These are phyloP conservation scores for Genyomyrus donnyi DNA, from an alignment of 2,113 vertebrate species.

Conservation along the genomic window DNA sequence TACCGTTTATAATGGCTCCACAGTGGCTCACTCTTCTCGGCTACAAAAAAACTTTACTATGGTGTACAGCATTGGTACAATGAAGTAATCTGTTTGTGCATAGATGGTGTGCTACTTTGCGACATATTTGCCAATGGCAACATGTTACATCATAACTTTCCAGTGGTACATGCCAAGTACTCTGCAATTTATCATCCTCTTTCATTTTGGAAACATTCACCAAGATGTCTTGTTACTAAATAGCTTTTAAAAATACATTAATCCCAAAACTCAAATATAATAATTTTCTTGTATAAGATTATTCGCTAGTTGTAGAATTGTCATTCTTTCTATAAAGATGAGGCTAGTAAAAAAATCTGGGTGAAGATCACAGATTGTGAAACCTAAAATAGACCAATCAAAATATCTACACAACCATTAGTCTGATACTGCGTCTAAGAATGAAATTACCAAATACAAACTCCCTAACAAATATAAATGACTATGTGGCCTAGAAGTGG, in stretches of 20 bases:
- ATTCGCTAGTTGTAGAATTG: background rate
- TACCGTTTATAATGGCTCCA: background rate
- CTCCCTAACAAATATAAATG: background rate
- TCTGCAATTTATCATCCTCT: slow-evolving; percentile 8
- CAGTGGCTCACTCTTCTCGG: background rate
- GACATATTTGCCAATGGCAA: background rate
- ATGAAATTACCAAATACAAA: background rate
- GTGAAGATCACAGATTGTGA: background rate
- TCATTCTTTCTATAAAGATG: background rate
- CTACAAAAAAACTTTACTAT: background rate
- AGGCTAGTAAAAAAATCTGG: background rate
- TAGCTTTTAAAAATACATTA: background rate
- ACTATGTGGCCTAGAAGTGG: background rate
- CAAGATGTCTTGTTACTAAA: background rate
- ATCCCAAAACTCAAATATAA: background rate
- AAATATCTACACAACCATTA: background rate
- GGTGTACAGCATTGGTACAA: background rate
- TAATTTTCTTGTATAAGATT: background rate
- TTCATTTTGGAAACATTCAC: background rate
- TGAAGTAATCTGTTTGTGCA: slow-evolving; percentile 5
- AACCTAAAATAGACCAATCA: background rate
- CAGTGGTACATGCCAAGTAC: background rate
- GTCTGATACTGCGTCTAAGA: background rate
- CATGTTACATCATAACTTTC: slow-evolving; percentile 10
- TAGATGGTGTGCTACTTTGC: background rate